Evolutionary conservation across 35 echinoderm and acorn worm species (phyloP).

Genomic region (Diadema setosum): DNA sequence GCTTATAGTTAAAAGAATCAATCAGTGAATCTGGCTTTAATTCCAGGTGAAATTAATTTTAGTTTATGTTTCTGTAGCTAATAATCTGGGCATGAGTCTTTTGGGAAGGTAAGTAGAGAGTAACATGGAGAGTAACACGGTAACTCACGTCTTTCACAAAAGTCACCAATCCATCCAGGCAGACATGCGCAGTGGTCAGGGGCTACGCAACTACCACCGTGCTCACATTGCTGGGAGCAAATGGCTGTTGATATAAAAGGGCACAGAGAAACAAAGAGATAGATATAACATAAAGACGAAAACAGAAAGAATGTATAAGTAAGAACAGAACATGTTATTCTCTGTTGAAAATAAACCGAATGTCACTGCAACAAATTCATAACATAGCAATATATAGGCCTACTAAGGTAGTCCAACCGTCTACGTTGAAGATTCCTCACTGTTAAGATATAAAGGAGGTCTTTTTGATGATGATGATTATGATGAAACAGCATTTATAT

Average conservation of each 20-base stretch:
- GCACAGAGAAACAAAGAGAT: too few species aligned
- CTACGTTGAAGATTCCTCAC: neutral
- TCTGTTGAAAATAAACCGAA: neutral
- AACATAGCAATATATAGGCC: neutral
- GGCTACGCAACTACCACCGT: conserved; percentile 54
- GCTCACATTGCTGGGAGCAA: conserved; percentile 37
- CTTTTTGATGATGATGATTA: too few species aligned
- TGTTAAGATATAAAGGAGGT: too few species aligned
- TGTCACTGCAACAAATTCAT: neutral
- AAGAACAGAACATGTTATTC: neutral
- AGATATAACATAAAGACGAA: too few species aligned
- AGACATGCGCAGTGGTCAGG: conserved; percentile 33
- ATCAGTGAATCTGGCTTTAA: neutral
- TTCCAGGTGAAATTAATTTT: neutral
- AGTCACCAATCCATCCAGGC: conserved; percentile 49
- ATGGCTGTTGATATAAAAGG: too few species aligned
- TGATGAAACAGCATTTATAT: too few species aligned
- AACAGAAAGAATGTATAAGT: neutral
- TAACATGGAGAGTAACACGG: too few species aligned
- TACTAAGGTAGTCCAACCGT: neutral
- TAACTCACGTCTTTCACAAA: conserved; percentile 6
- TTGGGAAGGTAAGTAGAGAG: neutral
- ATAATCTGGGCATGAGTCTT: neutral
- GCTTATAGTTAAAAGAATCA: neutral
- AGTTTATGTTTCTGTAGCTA: neutral